Evolutionary conservation across 2,888 invertebrate genomes (phyloP).

Genomic region (Cheilosia pagana): DNA sequence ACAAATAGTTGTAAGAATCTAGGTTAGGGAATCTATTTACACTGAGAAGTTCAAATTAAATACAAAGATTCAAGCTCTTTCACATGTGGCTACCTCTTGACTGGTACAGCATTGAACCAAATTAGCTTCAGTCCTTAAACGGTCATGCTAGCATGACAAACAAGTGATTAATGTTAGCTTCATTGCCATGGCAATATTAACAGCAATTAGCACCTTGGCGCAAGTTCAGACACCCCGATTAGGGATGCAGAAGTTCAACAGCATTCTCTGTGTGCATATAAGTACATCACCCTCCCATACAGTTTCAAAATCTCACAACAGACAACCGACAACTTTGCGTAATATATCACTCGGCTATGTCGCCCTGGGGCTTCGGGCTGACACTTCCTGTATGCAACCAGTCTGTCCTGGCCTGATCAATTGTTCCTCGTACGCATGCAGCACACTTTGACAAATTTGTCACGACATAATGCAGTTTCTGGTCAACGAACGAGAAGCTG

Average conservation of each 20-base stretch:
- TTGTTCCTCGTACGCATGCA: constrained; percentile 56
- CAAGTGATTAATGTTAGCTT: too few species aligned
- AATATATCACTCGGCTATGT: constrained; percentile 48
- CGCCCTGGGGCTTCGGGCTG: constrained; percentile 47
- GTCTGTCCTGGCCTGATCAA: constrained; percentile 53
- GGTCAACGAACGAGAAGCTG: constrained; percentile 65
- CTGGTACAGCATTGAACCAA: too few species aligned
- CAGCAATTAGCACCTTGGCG: background rate
- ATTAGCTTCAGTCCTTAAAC: too few species aligned
- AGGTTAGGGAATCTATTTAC: too few species aligned
- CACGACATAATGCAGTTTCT: constrained; percentile 72
- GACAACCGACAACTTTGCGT: constrained; percentile 48
- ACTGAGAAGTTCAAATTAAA: too few species aligned
- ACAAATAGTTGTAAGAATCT: too few species aligned
- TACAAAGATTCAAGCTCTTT: too few species aligned
- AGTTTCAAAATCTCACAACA: constrained; percentile 44
- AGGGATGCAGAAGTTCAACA: constrained; percentile 11
- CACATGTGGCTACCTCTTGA: too few species aligned
- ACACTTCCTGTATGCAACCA: constrained; percentile 32
- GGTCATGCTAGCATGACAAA: too few species aligned
- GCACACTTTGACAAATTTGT: constrained; percentile 61
- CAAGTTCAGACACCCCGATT: background rate
- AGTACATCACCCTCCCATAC: constrained; percentile 12
- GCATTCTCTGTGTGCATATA: background rate
- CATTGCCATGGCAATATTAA: background rate